Evolutionary conservation across 2,797 vertebrate species (phyloP).

Genomic region (Ptychobarbus kaznakovi): DNA sequence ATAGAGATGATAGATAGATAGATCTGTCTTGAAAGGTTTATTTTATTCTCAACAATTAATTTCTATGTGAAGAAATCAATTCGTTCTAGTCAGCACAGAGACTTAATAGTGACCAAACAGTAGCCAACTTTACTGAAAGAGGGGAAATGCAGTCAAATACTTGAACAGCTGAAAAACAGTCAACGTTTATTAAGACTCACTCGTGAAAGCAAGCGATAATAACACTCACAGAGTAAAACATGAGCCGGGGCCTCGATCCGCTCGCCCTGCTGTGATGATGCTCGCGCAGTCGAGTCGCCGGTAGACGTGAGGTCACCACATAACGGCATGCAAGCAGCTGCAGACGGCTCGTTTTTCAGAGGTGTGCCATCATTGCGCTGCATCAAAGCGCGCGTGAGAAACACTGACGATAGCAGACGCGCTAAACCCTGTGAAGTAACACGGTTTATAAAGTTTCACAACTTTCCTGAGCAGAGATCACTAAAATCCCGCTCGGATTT

Average conservation of each 20-base stretch:
- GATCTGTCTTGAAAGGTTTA: background rate
- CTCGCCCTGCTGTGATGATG: constrained; percentile 29
- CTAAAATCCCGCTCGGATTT: background rate
- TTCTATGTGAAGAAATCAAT: background rate
- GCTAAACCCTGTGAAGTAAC: background rate
- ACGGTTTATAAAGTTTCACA: constrained; percentile 20
- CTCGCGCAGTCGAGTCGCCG: constrained; percentile 44
- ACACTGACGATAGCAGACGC: constrained; percentile 3
- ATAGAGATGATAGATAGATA: no score
- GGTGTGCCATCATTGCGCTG: constrained; percentile 45
- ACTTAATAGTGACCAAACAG: background rate
- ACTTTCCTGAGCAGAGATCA: constrained; percentile 9
- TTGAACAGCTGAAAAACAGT: background rate
- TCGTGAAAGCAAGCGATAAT: background rate
- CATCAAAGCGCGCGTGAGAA: background rate
- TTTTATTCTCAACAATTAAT: background rate
- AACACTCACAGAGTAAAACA: constrained; percentile 59
- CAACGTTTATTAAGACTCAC: background rate
- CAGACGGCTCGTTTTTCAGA: constrained; percentile 47
- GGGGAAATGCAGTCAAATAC: background rate
- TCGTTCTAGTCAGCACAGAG: background rate
- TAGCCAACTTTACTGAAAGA: background rate
- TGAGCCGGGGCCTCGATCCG: constrained; percentile 40
- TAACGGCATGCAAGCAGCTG: constrained; percentile 23
- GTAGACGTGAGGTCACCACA: constrained; percentile 46